Conservation (phyloP, 2,888 invertebrate species). For the Drosophila emarginata region DNA sequence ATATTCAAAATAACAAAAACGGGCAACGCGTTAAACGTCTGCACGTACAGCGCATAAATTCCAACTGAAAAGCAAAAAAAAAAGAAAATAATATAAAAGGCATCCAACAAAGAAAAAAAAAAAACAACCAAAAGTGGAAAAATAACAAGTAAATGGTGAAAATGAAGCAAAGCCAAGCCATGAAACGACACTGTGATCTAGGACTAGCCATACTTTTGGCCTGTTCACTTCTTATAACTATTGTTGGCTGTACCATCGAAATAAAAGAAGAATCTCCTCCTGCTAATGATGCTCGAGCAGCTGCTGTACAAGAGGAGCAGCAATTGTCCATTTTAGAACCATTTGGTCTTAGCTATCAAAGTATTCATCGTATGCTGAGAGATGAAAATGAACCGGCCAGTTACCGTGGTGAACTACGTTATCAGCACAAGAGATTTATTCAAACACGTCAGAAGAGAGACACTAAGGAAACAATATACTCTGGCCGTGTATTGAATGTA, state of each 20-base stretch:
- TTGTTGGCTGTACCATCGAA: conserved; percentile 23
- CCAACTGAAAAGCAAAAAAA: conserved; percentile 59
- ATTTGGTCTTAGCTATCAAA: conserved; percentile 74
- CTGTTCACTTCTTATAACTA: conserved; percentile 32
- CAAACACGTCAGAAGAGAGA: conserved; percentile 54
- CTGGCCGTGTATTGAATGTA: conserved; percentile 43
- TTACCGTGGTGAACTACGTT: conserved; percentile 72
- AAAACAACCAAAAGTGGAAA: conserved; percentile 16
- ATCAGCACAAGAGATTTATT: conserved; percentile 66
- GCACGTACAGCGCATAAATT: conserved; percentile 76
- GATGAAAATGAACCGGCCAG: conserved; percentile 80
- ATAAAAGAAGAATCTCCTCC: background rate
- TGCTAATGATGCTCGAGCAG: conserved; percentile 28
- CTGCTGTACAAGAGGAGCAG: conserved; percentile 63
- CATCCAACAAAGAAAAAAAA: conserved; percentile 10
- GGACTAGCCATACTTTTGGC: conserved; percentile 29
- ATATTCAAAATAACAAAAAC: conserved; percentile 60
- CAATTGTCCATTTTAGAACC: conserved; percentile 54
- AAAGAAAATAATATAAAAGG: conserved; percentile 23
- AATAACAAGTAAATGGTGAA: conserved; percentile 37
- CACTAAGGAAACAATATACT: conserved; percentile 14
- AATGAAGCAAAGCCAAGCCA: conserved; percentile 23
- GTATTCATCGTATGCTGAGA: conserved; percentile 80
- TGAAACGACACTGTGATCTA: conserved; percentile 50
- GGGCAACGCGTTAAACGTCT: conserved; percentile 61